Evolutionary conservation across 2,888 invertebrate genomes (phyloP).

Genomic region (Cheilosia vulpina): DNA sequence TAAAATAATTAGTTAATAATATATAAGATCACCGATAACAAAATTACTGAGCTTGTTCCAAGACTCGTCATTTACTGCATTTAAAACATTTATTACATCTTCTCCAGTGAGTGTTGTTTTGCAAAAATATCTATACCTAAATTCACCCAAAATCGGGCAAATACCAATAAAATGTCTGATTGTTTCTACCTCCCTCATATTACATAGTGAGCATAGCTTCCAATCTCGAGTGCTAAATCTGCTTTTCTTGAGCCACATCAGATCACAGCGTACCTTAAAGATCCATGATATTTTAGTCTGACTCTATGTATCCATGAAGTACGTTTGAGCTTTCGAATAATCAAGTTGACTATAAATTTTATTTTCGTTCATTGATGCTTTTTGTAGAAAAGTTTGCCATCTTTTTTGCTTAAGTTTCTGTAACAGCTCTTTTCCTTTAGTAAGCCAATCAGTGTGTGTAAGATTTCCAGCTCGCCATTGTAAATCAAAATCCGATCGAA

Average conservation of each 20-base stretch:
- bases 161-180: no score
- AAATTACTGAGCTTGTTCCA: no score
- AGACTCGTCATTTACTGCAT: no score
- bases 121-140: no score
- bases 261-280: background rate
- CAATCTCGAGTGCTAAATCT: background rate
- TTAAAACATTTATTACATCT: no score
- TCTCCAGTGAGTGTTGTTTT: no score
- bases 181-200: background rate
- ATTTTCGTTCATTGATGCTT: background rate
- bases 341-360: background rate
- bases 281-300: background rate
- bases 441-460: background rate
- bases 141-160: no score
- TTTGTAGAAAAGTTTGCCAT: background rate
- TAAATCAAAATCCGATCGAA: background rate
- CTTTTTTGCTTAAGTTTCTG: background rate
- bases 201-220: background rate
- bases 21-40: no score
- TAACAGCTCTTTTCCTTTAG: background rate
- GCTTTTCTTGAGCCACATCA: background rate
- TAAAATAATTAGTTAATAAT: no score
- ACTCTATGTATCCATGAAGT: background rate
- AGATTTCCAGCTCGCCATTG: background rate
- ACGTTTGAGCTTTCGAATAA: background rate